Evolutionary conservation across 2,888 invertebrate species (phyloP).

Genomic region (Athetis lepigone): DNA sequence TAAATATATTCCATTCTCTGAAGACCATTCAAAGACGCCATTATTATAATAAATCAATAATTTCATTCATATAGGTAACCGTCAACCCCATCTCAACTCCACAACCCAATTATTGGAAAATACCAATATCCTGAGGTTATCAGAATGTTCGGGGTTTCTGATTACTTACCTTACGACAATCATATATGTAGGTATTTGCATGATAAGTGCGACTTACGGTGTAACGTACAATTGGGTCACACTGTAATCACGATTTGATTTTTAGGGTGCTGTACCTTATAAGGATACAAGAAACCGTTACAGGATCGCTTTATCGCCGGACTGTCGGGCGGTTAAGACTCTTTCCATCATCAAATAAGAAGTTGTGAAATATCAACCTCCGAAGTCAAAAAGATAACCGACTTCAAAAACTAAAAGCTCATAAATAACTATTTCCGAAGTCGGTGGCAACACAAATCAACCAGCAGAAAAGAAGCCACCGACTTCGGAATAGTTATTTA

Average conservation of each 20-base stretch:
- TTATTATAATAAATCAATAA: background rate
- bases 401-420: too few relatives aligned
- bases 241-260: background rate
- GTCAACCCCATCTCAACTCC: slow-evolving; percentile 22
- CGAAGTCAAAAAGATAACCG: too few relatives aligned
- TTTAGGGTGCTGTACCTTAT: too few relatives aligned
- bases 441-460: too few relatives aligned
- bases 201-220: background rate
- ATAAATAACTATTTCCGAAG: too few relatives aligned
- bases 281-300: too few relatives aligned
- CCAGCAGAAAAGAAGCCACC: too few relatives aligned
- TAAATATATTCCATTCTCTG: background rate
- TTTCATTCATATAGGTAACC: background rate
- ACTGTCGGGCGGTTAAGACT: too few relatives aligned
- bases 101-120: slow-evolving; percentile 30
- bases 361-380: too few relatives aligned
- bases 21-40: background rate
- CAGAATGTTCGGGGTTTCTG: slow-evolving; percentile 25
- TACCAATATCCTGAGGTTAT: slow-evolving; percentile 28
- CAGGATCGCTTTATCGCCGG: too few relatives aligned
- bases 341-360: too few relatives aligned
- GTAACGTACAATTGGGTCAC: background rate
- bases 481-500: too few relatives aligned
- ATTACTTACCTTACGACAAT: slow-evolving; percentile 31
- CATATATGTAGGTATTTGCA: slow-evolving; percentile 5